Conservation (phyloP, 1,140 invertebrate genomes). For the Drosophila bocki region DNA sequence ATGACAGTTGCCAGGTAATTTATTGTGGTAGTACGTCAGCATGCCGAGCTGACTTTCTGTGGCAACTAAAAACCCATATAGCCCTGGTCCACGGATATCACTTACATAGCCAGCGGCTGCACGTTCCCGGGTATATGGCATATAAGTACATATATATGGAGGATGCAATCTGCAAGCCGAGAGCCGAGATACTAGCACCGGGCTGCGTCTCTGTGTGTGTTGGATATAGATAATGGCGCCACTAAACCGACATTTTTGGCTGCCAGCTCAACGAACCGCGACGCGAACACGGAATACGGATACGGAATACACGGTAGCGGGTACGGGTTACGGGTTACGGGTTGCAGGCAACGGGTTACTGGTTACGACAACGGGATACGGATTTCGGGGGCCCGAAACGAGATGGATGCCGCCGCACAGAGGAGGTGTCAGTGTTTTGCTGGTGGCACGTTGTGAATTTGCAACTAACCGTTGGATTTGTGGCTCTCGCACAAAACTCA, state of each 20-base stretch:
- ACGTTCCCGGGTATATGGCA: constrained; percentile 36
- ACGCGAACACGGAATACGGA: constrained; percentile 47
- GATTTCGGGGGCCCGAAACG: constrained; percentile 5
- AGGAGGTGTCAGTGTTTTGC: constrained; percentile 64
- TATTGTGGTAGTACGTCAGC: constrained; percentile 62
- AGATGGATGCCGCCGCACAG: constrained; percentile 8
- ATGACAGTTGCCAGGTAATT: constrained; percentile 67
- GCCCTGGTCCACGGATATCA: constrained; percentile 61
- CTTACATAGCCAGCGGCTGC: constrained; percentile 66
- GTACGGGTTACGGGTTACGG: background rate
- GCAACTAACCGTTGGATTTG: constrained; percentile 67
- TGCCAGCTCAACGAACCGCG: constrained; percentile 55
- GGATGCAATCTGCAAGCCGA: constrained; percentile 27
- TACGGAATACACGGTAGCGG: constrained; percentile 12
- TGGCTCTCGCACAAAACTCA: constrained; percentile 62
- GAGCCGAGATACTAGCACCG: background rate
- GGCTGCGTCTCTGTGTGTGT: background rate
- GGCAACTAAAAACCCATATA: constrained; percentile 56
- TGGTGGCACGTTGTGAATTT: constrained; percentile 75
- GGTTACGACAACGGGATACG: constrained; percentile 14
- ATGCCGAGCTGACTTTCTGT: constrained; percentile 10
- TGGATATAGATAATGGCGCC: constrained; percentile 62
- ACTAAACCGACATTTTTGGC: constrained; percentile 73
- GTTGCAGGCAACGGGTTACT: background rate
- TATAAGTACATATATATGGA: background rate